These are phyloP conservation scores for Ormyrus nitidulus DNA, from an alignment of 2,888 invertebrate species.

Conservation along the genomic window DNA sequence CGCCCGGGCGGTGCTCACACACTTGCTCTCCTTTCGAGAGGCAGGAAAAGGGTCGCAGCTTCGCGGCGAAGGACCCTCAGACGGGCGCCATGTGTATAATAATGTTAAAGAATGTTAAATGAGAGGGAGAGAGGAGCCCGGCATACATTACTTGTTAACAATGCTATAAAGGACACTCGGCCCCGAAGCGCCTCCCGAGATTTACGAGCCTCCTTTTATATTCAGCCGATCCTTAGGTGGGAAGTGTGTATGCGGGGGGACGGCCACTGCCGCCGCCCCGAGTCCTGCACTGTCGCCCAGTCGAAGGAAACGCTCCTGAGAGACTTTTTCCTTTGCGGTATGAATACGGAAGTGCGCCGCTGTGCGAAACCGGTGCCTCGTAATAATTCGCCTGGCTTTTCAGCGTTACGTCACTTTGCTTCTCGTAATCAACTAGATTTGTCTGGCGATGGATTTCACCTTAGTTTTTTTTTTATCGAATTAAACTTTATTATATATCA, in stretches of 20 bases:
- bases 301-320: neutral
- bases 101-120: constrained; percentile 75
- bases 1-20: no score
- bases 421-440: no score
- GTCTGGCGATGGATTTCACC: no score
- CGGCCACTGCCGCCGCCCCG: neutral
- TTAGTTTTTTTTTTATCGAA: no score
- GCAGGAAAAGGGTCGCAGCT: constrained; percentile 24
- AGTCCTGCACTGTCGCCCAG: no score
- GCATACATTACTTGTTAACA: constrained; percentile 76
- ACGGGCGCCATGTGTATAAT: constrained; percentile 74
- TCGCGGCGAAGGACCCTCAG: constrained; percentile 58
- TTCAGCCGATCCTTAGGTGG: constrained; percentile 55
- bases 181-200: constrained; percentile 53
- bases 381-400: no score
- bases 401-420: neutral
- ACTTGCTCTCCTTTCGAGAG: no score
- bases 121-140: constrained; percentile 64
- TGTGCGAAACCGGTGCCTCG: no score
- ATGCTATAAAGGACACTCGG: constrained; percentile 75
- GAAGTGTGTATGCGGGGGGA: no score
- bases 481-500: no score
- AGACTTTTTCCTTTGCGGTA: neutral
- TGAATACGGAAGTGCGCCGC: constrained; percentile 1
- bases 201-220: constrained; percentile 58